These are phyloP conservation scores for Hycleus cichorii DNA, from an alignment of 1,140 invertebrate genomes.

Conservation along the genomic window DNA sequence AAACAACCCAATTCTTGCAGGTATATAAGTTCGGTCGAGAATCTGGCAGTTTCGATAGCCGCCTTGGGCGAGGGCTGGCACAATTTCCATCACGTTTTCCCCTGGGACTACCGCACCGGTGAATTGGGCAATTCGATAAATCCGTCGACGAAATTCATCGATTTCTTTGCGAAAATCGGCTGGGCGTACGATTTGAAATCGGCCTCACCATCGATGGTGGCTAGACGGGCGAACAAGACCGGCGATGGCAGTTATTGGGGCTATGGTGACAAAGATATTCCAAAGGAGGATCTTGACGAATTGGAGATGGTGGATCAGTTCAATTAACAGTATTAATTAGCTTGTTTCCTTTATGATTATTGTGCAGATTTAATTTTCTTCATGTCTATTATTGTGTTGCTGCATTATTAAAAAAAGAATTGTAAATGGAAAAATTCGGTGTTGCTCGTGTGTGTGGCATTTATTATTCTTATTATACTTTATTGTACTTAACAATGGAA, in stretches of 20 bases:
- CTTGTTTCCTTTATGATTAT: too few species aligned
- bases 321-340: too few species aligned
- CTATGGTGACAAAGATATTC: slow-evolving; percentile 45
- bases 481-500: too few species aligned
- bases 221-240: slow-evolving; percentile 49
- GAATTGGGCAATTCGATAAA: slow-evolving; percentile 65
- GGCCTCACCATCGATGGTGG: slow-evolving; percentile 56
- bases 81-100: slow-evolving; percentile 90
- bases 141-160: slow-evolving; percentile 64
- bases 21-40: slow-evolving; percentile 66
- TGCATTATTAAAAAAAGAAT: too few species aligned
- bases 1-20: slow-evolving; percentile 41
- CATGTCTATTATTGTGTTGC: too few species aligned
- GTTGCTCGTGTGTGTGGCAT: too few species aligned
- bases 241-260: slow-evolving; percentile 59
- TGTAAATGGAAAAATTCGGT: too few species aligned
- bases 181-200: slow-evolving; percentile 67
- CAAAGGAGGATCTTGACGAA: slow-evolving; percentile 39
- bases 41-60: slow-evolving; percentile 58
- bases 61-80: slow-evolving; percentile 84
- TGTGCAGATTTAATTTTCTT: too few species aligned
- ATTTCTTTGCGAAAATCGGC: slow-evolving; percentile 60
- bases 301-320: slow-evolving; percentile 1
- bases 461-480: too few species aligned
- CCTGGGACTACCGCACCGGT: slow-evolving; percentile 82